Base-by-base conservation (phyloP, 2,113 vertebrate genomes). In the Aspiorhynchus laticeps region DNA sequence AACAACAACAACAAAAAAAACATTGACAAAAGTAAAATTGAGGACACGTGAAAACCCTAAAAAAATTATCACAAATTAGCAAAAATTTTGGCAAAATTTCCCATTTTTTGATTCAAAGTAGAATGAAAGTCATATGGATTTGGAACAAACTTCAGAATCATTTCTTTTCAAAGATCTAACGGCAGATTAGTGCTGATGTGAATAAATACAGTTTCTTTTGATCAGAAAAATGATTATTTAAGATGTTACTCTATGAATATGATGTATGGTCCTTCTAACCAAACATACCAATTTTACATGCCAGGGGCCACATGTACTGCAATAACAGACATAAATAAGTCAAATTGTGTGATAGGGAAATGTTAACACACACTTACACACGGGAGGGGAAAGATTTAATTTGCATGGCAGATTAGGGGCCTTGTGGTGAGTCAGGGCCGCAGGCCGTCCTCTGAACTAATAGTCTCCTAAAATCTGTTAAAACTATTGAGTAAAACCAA, bases 341-440 rank as follows among this genome's bases (percentile, higher is more conserved):
- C 96, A 96, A 93, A 97, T 3, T 9, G 96, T 97, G 96, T 98
- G 98, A 98, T 97, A 96, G 96, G 97, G 97, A 96, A 61, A 80
- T 38, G 11, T 61, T 97, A 98, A 98, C 97, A 96, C 96, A 97
- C 97, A 96, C 97, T 97, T 98, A 98, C 97, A 96, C 96, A 97
- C 97, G 95, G 96, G 0, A 97, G 96, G 96, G 96, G 95, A 96
- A 97, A 96, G 96, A 98, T 98, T 99, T 98, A 98, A 98, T 98
- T 99, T 98, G 96, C 97, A 98, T 98, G 96, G 96, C 97, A 98
- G 97, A 99, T 99, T 99, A 98, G 97, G 96, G 95, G 96, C 96
- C 95, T 95, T 56, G 96, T 96, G 97, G 96, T 95, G 94, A 95
- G 96, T 93, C 96, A 95, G 95, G 91, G 96, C 98, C 97, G 94